Conservation (phyloP, 2,888 invertebrate species). For the Cheilosia urbana region DNA sequence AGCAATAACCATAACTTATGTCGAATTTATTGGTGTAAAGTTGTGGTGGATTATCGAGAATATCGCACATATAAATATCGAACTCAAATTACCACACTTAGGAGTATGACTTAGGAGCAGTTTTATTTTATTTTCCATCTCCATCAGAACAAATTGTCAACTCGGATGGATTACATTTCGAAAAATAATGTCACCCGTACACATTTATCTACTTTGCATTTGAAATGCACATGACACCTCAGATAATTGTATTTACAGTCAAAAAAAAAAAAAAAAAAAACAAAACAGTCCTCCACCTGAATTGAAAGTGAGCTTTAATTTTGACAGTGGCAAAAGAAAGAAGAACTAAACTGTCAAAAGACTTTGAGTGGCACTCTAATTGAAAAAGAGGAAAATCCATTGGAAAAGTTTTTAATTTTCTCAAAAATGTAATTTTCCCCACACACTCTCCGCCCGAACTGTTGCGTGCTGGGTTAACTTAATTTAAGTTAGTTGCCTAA, state of each 20-base stretch:
- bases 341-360: not conserved
- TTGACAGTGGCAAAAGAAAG: slow-evolving; percentile 8
- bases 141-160: slow-evolving; percentile 19
- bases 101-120: too few species aligned
- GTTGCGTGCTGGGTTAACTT: slow-evolving; percentile 36
- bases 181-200: not conserved
- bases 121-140: not conserved
- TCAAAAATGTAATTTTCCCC: not conserved
- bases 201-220: not conserved
- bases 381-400: slow-evolving; percentile 7
- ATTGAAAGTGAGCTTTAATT: slow-evolving; percentile 34
- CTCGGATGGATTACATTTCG: not conserved
- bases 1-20: slow-evolving; percentile 50
- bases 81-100: too few species aligned
- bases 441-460: not conserved
- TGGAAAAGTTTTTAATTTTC: not conserved
- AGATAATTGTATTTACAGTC: slow-evolving; percentile 8
- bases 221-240: slow-evolving; percentile 33
- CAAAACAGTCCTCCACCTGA: slow-evolving; percentile 2
- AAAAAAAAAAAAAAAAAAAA: not conserved
- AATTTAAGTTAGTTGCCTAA: slow-evolving; percentile 49
- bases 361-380: slow-evolving; percentile 59
- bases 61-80: not conserved
- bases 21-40: not conserved
- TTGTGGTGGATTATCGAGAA: slow-evolving; percentile 36